Conservation (phyloP, 2,888 invertebrate species). For the Drosophila multiciliata region DNA sequence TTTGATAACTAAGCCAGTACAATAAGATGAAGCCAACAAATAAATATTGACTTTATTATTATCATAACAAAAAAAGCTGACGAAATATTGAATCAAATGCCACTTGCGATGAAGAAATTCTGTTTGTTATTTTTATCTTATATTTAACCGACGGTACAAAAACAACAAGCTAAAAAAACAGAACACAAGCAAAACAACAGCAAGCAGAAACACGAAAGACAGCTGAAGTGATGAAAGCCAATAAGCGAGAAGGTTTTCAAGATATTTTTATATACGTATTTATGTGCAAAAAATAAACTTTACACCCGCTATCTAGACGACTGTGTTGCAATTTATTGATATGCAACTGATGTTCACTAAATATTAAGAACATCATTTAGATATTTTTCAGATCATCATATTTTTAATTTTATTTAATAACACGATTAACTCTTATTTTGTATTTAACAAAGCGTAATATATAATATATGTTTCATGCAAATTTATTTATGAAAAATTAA, state of each 20-base stretch:
- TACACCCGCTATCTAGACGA: neutral
- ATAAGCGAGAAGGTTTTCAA: conserved; percentile 29
- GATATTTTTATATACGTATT: neutral
- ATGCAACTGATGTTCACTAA: conserved; percentile 5
- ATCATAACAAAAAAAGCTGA: conserved; percentile 38
- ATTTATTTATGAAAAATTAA: neutral
- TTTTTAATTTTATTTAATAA: neutral
- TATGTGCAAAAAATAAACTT: conserved; percentile 5
- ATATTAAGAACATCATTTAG: neutral
- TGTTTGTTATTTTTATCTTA: conserved; percentile 48
- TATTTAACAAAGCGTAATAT: too few species aligned
- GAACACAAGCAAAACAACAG: neutral
- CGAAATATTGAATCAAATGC: conserved; percentile 62
- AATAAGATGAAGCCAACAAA: conserved; percentile 10
- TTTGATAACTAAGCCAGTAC: neutral
- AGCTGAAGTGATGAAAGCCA: conserved; percentile 25
- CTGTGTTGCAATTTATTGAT: neutral
- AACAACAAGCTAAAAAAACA: conserved; percentile 3
- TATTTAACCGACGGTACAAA: neutral
- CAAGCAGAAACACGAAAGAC: conserved; percentile 1
- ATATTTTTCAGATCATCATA: neutral
- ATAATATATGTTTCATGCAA: too few species aligned
- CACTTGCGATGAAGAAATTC: conserved; percentile 15
- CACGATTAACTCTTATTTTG: neutral
- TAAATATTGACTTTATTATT: conserved; percentile 54